phyloP scores from a whole-genome alignment of 2,113 vertebrate genomes.

The Cryptoleucopteryx plumbea region DNA sequence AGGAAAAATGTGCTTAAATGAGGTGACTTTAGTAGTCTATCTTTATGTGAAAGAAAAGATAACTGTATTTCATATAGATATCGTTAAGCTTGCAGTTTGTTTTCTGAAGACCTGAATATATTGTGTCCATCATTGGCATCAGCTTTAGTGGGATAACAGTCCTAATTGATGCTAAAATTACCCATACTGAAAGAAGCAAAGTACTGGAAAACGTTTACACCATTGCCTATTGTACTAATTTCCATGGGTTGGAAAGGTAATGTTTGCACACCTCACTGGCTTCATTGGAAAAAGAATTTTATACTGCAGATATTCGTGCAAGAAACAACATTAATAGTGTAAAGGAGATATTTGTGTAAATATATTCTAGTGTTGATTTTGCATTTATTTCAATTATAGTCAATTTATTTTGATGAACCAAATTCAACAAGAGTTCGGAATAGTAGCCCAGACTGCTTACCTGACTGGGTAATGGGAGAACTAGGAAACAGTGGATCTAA shows the following conservation, averaged over 20 bases:
- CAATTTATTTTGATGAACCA: conserved; percentile 89
- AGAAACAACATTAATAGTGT: not conserved
- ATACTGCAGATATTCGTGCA: not conserved
- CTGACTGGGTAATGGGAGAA: conserved; percentile 83
- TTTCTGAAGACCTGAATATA: not conserved
- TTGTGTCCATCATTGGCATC: not conserved
- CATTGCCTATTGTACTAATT: not conserved
- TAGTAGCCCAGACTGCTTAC: conserved; percentile 59
- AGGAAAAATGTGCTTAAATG: not conserved
- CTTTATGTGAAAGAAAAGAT: not conserved
- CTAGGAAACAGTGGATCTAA: conserved; percentile 51
- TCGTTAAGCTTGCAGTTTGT: not conserved
- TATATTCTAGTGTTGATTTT: not conserved
- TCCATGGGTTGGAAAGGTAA: not conserved
- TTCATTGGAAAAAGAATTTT: not conserved
- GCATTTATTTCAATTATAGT: conserved; percentile 71
- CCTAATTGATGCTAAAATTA: not conserved
- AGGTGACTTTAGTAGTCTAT: not conserved
- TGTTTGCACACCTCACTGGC: not conserved
- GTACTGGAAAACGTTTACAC: not conserved
- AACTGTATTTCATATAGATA: not conserved
- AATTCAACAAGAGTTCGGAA: conserved; percentile 39
- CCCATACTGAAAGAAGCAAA: not conserved
- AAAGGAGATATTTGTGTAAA: not conserved
- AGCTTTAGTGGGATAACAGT: not conserved